A percentile compares a stretch with the other conserved stretches of the same genome.
phyloP scores from a whole-genome alignment of 2,113 vertebrate genomes.

The Hypocryptadius cinnamomeus region DNA sequence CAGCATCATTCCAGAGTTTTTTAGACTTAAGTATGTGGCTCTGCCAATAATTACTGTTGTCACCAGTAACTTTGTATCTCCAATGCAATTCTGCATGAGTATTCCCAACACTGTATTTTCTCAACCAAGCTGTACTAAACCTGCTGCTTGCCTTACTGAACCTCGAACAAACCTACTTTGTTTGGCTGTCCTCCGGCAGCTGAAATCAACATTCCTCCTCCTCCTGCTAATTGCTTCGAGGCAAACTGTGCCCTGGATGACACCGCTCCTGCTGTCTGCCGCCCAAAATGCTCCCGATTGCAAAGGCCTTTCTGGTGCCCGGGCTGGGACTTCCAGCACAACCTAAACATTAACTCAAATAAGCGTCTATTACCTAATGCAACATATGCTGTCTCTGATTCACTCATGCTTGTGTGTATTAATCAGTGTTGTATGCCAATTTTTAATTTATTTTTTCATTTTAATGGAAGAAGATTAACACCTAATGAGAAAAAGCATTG shows the following conservation, averaged over 20 bases:
- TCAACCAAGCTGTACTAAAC: conserved; percentile 46
- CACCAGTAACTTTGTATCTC: conserved; percentile 55
- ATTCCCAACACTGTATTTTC: conserved; percentile 46
- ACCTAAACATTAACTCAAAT: conserved; percentile 60
- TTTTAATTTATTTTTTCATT: not conserved
- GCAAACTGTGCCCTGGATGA: conserved; percentile 29
- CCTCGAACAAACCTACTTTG: conserved; percentile 26
- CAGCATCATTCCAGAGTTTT: conserved; percentile 20
- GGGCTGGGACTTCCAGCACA: conserved; percentile 55
- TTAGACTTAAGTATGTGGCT: conserved; percentile 12
- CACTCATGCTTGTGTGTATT: not conserved
- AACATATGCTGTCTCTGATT: conserved; percentile 23
- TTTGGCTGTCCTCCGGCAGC: conserved; percentile 41
- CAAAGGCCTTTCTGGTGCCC: conserved; percentile 9
- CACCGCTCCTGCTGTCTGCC: not conserved
- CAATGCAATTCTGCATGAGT: conserved; percentile 37
- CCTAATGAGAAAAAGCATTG: not conserved
- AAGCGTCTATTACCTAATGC: conserved; percentile 41
- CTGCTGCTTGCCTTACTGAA: not conserved
- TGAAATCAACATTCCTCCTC: not conserved
- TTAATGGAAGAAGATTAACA: conserved; percentile 27
- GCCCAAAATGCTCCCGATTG: not conserved
- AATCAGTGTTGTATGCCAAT: not conserved
- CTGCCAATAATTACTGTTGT: conserved; percentile 69
- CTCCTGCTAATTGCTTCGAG: conserved; percentile 50